Percentiles rank a stretch among this genome's conserved stretches.
phyloP scores from a whole-genome alignment of 2,113 vertebrate species.

The Toxotes jaculatrix region DNA sequence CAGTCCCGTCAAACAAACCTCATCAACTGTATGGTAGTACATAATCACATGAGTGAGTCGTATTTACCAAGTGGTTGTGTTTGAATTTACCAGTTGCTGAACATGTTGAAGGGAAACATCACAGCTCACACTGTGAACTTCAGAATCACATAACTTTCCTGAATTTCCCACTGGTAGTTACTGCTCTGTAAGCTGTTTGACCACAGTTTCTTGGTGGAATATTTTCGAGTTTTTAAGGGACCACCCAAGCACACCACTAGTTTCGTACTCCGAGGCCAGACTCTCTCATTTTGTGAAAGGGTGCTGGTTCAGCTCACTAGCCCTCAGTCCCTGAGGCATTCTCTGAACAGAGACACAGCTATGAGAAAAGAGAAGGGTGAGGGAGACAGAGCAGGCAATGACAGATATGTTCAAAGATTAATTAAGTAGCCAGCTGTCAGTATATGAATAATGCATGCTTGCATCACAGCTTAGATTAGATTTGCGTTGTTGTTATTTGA shows the following conservation, averaged over 20 bases:
- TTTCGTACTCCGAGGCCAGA: not conserved
- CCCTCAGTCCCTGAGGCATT: not conserved
- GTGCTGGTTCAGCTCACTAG: conserved; percentile 2
- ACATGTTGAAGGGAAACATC: not conserved
- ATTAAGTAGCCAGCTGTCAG: not conserved
- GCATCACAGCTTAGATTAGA: conserved; percentile 17
- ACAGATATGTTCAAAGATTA: conserved; percentile 26
- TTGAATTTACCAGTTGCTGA: not conserved
- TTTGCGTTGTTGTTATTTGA: not conserved
- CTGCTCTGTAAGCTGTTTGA: not conserved
- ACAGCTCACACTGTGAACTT: not conserved
- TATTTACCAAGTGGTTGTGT: not conserved
- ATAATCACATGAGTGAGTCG: not conserved
- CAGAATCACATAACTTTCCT: not conserved
- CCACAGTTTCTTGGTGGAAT: no score
- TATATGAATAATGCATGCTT: conserved; percentile 10
- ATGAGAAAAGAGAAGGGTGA: not conserved
- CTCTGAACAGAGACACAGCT: conserved; percentile 17
- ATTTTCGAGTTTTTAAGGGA: no score
- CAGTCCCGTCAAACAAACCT: no score
- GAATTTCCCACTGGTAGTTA: no score
- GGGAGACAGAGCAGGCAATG: not conserved
- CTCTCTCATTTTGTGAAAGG: not conserved
- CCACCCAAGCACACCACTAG: not conserved
- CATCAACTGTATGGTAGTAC: no score